Evolutionary conservation across 2,113 vertebrate genomes (phyloP), one percentile per base, ranked within the genome.

Genomic region (Oreochromis aureus): DNA sequence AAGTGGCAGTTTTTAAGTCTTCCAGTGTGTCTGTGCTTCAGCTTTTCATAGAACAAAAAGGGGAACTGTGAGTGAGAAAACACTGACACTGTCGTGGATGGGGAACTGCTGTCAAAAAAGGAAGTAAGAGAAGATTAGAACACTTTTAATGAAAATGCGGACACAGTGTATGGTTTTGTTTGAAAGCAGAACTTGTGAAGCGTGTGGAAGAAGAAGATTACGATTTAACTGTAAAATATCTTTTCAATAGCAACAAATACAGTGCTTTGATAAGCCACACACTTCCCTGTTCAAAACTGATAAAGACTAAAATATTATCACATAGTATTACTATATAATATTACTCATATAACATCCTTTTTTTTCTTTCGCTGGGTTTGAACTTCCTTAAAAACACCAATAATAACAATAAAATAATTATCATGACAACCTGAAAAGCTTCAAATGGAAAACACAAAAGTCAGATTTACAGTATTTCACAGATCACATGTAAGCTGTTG

Each of bases 31-130:
- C 44, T 63, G 36, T 58, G 22, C 36, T 89, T 90, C 88, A 82
- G 86, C 66, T 86, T 92, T 61, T 18, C 12, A n/a, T 4, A 78
- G 61, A 11, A 13, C 11, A 9, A 73, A 10, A 94, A 90, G 39
- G 12, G 83, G 94, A 95, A 95, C 89, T 71, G 9, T 8, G 16
- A 63, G 7, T 2, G 5, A 63, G 3, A 13, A 41, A 48, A 15
- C 55, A 56, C 10, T 13, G 8, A 30, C 36, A 54, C 2, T 24
- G 24, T 18, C 9, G 3, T 56, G 3, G 10, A 86, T 59, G 76
- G 32, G 89, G 90, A 94, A 94, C 86, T 87, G 15, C 32, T 84
- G 32, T 87, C 46, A 88, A 54, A 91, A 71, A 86, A 63, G 92
- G 92, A 94, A 94, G 78, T 84, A 8, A 39, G 10, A 53, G 18